These are phyloP conservation scores for Melozone crissalis DNA, from an alignment of 2,113 vertebrate genomes.

Conservation along the genomic window DNA sequence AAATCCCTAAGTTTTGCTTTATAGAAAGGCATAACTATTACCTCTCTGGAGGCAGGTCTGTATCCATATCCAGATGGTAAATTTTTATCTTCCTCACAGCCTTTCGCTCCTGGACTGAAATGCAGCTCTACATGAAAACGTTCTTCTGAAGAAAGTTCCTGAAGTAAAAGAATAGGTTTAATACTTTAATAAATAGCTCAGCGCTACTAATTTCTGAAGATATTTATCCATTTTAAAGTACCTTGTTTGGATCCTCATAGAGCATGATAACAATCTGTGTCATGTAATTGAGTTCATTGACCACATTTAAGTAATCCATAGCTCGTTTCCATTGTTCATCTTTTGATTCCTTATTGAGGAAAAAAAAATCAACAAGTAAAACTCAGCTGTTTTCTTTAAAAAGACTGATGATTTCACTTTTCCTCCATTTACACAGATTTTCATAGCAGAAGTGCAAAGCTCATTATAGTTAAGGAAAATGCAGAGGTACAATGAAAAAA, in stretches of 20 bases:
- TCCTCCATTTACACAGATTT: background rate
- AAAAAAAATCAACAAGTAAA: background rate
- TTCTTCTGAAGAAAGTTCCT: slow-evolving; percentile 89
- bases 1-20: background rate
- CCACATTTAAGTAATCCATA: slow-evolving; percentile 90
- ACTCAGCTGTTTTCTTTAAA: background rate
- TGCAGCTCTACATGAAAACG: slow-evolving; percentile 91
- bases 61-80: slow-evolving; percentile 89
- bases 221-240: slow-evolving; percentile 53
- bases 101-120: slow-evolving; percentile 91
- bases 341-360: slow-evolving; percentile 79
- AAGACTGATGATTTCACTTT: background rate
- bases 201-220: background rate
- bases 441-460: background rate
- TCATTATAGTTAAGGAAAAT: background rate
- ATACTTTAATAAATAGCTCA: background rate
- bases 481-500: background rate
- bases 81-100: slow-evolving; percentile 91
- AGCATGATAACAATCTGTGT: slow-evolving; percentile 94
- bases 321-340: slow-evolving; percentile 92
- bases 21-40: slow-evolving; percentile 37
- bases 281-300: slow-evolving; percentile 93
- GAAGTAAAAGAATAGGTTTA: background rate
- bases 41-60: slow-evolving; percentile 89
- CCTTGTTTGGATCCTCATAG: slow-evolving; percentile 92